phyloP scores from a whole-genome alignment of 2,797 vertebrate genomes.

The Lacerta viridis region DNA sequence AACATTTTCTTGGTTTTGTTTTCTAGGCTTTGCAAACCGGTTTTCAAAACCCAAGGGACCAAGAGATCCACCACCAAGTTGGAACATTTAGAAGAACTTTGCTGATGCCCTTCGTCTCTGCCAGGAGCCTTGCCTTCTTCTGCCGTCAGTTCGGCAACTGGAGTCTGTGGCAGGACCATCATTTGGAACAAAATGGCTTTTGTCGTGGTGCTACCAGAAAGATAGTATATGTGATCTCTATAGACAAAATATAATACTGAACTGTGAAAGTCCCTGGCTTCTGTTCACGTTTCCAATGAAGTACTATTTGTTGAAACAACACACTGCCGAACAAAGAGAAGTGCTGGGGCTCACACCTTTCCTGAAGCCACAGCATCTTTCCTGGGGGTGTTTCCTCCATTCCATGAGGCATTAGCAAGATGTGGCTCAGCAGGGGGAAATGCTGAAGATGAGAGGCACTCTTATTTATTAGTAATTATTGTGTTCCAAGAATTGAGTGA shows the following conservation, averaged over 20 bases:
- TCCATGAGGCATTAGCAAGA: not conserved
- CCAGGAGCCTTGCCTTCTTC: slow-evolving; percentile 23
- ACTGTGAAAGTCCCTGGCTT: not conserved
- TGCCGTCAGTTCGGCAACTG: not conserved
- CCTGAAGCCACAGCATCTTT: not conserved
- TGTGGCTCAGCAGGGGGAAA: not conserved
- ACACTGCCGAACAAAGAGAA: not conserved
- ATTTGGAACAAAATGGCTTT: slow-evolving; percentile 43
- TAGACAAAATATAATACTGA: not conserved
- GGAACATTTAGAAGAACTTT: slow-evolving; percentile 77
- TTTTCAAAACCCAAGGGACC: slow-evolving; percentile 87
- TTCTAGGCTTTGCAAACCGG: slow-evolving; percentile 82
- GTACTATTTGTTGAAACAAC: not conserved
- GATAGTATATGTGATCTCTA: slow-evolving; percentile 26
- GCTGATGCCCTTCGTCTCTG: not conserved
- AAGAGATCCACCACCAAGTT: slow-evolving; percentile 81
- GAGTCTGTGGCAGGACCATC: slow-evolving; percentile 30
- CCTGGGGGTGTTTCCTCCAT: too few species aligned
- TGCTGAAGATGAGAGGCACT: not conserved
- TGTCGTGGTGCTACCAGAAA: slow-evolving; percentile 32
- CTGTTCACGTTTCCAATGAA: not conserved
- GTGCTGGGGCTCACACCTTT: not conserved
- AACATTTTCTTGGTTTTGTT: slow-evolving; percentile 49
- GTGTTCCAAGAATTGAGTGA: not conserved
- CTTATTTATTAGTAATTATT: slow-evolving; percentile 19